A percentile compares a stretch with the other conserved stretches of the same genome.
Conservation (phyloP, 2,888 invertebrate species). For the Acleris laterana region DNA sequence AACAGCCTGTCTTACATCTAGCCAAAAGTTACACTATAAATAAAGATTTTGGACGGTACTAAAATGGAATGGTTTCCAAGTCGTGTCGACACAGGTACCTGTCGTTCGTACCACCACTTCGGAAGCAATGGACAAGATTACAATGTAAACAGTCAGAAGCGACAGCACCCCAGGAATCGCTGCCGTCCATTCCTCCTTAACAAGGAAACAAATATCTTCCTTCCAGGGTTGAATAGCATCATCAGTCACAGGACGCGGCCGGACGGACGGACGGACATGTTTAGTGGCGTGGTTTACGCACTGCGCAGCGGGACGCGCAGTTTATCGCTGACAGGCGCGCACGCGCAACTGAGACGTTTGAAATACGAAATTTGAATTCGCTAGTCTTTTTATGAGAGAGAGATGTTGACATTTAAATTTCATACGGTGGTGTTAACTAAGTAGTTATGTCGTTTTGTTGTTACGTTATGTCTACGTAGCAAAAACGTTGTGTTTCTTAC, state of each 20-base stretch:
- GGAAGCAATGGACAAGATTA: too few species aligned
- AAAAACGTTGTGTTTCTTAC: not conserved
- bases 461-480: not conserved
- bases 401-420: not conserved
- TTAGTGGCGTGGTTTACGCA: constrained; percentile 1
- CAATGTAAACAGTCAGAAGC: too few species aligned
- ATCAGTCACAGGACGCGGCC: not conserved
- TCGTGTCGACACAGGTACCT: too few species aligned
- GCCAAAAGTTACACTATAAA: too few species aligned
- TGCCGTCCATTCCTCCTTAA: too few species aligned
- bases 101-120: too few species aligned
- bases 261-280: not conserved
- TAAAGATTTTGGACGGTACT: too few species aligned
- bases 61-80: too few species aligned
- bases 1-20: too few species aligned
- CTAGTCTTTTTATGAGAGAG: not conserved
- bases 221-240: not conserved
- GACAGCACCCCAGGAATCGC: too few species aligned
- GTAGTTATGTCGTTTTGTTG: too few species aligned
- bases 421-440: not conserved
- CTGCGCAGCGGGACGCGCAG: constrained; percentile 3
- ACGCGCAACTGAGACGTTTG: not conserved
- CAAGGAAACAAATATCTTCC: too few species aligned
- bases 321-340: not conserved
- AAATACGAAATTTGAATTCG: not conserved